Conservation (phyloP, 1,140 invertebrate genomes). For the Philopotamus ludificatus region DNA sequence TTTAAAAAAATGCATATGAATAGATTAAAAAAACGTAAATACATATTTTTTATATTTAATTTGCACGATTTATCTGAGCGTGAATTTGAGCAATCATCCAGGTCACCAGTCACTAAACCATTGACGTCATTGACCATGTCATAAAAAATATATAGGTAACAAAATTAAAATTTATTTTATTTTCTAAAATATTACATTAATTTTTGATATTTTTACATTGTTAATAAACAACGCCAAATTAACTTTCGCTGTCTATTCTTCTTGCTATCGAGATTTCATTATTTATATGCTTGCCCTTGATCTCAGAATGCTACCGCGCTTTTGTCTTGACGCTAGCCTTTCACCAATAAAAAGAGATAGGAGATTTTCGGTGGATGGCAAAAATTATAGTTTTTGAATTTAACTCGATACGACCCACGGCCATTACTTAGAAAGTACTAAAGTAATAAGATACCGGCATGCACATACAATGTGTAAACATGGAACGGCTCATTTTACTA, state of each 20-base stretch:
- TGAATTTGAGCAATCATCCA: no score
- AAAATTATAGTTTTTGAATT: conserved; percentile 35
- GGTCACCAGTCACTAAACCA: no score
- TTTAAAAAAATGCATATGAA: no score
- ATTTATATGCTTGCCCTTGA: conserved; percentile 29
- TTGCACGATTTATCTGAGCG: no score
- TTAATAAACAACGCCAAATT: conserved; percentile 1
- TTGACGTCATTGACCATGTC: no score
- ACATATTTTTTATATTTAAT: no score
- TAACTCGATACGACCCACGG: conserved; percentile 27
- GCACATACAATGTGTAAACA: conserved; percentile 17
- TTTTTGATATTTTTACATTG: no score
- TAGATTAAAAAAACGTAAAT: no score
- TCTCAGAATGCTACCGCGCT: conserved; percentile 13
- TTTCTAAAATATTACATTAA: no score
- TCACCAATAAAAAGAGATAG: conserved; percentile 31
- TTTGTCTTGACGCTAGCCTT: conserved; percentile 18
- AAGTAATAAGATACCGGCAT: conserved; percentile 28
- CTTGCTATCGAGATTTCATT: conserved; percentile 3
- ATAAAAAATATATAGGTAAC: no score
- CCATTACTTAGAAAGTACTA: conserved; percentile 34
- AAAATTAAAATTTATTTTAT: no score
- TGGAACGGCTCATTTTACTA: conserved; percentile 20
- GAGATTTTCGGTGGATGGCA: conserved; percentile 24
- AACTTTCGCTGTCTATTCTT: conserved; percentile 13